phyloP scores from a whole-genome alignment of 2,888 invertebrate genomes.

The Eubasilissa splendida region DNA sequence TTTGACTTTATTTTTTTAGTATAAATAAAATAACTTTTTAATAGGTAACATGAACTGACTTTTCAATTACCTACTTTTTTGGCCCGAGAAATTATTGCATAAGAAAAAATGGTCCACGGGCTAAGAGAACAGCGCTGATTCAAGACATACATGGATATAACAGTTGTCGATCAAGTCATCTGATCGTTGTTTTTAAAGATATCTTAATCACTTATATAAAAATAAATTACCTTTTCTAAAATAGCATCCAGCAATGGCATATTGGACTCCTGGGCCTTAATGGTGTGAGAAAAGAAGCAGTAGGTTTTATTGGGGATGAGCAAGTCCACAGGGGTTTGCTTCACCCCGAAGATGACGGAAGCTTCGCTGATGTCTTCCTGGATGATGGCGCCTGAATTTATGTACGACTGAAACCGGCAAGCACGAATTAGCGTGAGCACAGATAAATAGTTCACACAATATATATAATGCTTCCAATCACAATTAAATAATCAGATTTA shows the following conservation, averaged over 20 bases:
- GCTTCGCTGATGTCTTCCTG: constrained; percentile 98
- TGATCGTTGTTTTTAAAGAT: too few species aligned
- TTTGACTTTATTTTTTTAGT: too few species aligned
- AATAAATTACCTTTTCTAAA: constrained; percentile 82
- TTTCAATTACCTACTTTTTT: too few species aligned
- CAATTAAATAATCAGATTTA: neutral
- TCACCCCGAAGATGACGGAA: constrained; percentile 97
- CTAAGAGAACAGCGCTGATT: too few species aligned
- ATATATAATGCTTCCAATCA: neutral
- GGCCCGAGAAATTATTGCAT: too few species aligned
- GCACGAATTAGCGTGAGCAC: neutral
- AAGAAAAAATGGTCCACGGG: too few species aligned
- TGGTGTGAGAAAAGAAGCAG: constrained; percentile 99
- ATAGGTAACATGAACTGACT: too few species aligned
- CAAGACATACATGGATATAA: too few species aligned
- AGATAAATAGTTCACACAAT: constrained; percentile 13
- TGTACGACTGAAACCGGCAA: constrained; percentile 79
- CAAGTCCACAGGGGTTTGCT: constrained; percentile 93
- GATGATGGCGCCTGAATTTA: constrained; percentile 92
- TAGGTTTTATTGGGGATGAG: constrained; percentile 97
- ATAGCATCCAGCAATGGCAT: constrained; percentile 98
- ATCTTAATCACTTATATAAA: neutral
- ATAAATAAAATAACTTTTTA: too few species aligned
- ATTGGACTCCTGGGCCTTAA: constrained; percentile 98
- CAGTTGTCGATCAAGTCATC: too few species aligned